phyloP scores from a whole-genome alignment of 2,113 vertebrate species.

The Ophiodon elongatus region DNA sequence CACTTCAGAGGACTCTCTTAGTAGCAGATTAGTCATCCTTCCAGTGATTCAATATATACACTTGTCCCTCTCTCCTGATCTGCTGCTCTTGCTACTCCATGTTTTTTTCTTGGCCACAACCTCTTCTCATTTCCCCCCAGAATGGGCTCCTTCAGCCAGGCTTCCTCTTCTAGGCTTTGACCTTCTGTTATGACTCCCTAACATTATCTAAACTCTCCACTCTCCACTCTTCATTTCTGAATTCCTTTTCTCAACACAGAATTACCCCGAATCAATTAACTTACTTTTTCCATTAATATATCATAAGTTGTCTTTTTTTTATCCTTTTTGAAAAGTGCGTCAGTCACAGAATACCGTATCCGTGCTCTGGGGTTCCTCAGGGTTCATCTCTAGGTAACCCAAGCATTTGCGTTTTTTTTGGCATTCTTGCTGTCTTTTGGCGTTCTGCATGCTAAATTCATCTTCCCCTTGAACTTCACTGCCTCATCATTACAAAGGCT shows the following conservation, averaged over 20 bases:
- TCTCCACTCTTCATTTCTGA: constrained; percentile 13
- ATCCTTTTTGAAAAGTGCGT: not conserved
- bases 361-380: constrained; percentile 20
- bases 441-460: not conserved
- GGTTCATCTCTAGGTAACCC: constrained; percentile 4
- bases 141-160: constrained; percentile 52
- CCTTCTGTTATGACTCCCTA: constrained; percentile 46
- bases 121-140: constrained; percentile 64
- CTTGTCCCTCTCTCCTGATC: constrained; percentile 48
- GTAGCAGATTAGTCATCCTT: constrained; percentile 56
- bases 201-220: constrained; percentile 26
- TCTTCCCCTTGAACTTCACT: not conserved
- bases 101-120: constrained; percentile 53
- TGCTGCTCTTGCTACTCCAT: constrained; percentile 18
- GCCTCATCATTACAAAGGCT: not conserved
- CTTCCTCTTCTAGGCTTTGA: constrained; percentile 54
- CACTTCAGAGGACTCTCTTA: constrained; percentile 47
- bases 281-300: not conserved
- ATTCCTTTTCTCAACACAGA: not conserved
- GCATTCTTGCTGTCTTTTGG: not conserved
- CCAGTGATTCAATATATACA: constrained; percentile 48
- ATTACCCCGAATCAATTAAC: not conserved
- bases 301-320: not conserved
- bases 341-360: not conserved
- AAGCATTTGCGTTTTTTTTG: not conserved